phyloP scores from a whole-genome alignment of 2,797 vertebrate species.

The Hemibagrus guttatus region DNA sequence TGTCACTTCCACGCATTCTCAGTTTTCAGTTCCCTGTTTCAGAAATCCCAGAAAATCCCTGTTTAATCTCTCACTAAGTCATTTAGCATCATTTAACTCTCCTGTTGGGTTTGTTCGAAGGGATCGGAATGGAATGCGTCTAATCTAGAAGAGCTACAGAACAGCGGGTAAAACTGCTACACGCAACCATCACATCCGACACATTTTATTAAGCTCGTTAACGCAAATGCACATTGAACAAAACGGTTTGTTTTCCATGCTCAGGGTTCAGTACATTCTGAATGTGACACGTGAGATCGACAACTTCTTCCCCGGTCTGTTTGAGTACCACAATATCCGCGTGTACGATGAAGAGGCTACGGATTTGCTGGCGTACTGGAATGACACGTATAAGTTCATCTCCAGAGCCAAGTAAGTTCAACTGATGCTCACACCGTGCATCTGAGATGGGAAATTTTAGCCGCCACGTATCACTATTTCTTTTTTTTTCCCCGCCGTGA shows the following conservation, averaged over 20 bases:
- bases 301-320: constrained; percentile 95
- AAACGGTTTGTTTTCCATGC: neutral
- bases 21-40: neutral
- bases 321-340: constrained; percentile 96
- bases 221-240: neutral
- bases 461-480: neutral
- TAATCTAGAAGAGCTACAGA: constrained; percentile 95
- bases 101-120: constrained; percentile 68
- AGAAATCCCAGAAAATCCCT: neutral
- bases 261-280: constrained; percentile 90
- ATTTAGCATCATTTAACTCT: neutral
- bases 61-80: neutral
- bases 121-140: constrained; percentile 98
- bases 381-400: constrained; percentile 98
- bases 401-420: constrained; percentile 90
- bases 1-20: neutral
- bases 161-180: constrained; percentile 85
- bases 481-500: neutral
- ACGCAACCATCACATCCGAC: neutral
- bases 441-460: neutral
- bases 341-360: constrained; percentile 98
- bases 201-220: neutral
- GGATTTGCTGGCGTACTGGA: constrained; percentile 96
- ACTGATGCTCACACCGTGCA: neutral
- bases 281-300: constrained; percentile 97